Evolutionary conservation across 2,113 vertebrate species (phyloP), one percentile per base, ranked within the genome.

Genomic region (Raja brachyura): DNA sequence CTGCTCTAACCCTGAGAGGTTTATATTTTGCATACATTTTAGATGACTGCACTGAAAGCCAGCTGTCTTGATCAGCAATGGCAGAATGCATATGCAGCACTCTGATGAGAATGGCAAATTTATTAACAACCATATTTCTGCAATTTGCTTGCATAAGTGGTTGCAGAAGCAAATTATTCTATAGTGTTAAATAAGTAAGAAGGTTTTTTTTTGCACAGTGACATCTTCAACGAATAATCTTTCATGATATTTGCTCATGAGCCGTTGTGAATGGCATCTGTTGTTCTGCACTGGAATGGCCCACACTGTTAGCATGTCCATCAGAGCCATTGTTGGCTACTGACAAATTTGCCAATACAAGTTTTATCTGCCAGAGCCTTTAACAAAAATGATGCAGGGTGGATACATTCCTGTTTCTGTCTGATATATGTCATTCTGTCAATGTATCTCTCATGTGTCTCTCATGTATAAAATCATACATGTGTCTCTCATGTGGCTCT

Each of bases 51-150:
- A 25, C 33, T 70, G 90, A 73, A 73, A 74, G 90, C 68, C 33
- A 73, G 90, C 68, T 92, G 33, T 28, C 68, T 73, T 92, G 90
- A 92, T 73, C 90, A 73, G 39, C 66, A 31, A 73, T 92, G 90
- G 90, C 90, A 73, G 33, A 39, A 39, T 92, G 90, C 31, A 92
- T 92, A 92, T 92, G 66, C 90, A 92, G 73, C 20, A 11, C 39
- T 28, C 68, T 48, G 54, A 48, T 39, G 66, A 92, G 90, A 73
- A 92, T 74, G 73, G 66, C 31, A 92, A 73, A 73, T 92, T 92
- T 70, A 92, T 92, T 92, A 73, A 73, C 48, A 88, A 88, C 59
- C 83, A 88, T 88, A 88, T 88, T 88, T 88, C 63, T 88, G 59
- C 28, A 88, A 88, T 88, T 88, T 88, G 83, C 83, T 88, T 88